These are phyloP conservation scores for Scelioninae gen. 2 DNA, from an alignment of 2,888 invertebrate genomes.

Conservation along the genomic window DNA sequence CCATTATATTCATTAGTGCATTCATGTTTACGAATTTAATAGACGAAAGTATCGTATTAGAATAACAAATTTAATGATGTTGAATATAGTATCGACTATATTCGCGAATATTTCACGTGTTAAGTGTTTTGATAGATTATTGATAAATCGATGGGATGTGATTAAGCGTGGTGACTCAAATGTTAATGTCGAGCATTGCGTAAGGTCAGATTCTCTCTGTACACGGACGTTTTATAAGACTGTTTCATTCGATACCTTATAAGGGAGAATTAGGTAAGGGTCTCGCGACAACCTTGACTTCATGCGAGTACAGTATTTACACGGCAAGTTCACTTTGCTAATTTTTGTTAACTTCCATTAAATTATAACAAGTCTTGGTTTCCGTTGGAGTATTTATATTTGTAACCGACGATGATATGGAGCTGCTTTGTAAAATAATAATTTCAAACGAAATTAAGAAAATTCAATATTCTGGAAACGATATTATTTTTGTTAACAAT, in stretches of 20 bases:
- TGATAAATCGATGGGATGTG: conserved; percentile 33
- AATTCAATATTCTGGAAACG: no score
- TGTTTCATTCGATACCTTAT: conserved; percentile 67
- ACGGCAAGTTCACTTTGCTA: conserved; percentile 42
- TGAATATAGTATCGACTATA: neutral
- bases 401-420: no score
- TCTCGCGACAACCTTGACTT: conserved; percentile 70
- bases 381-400: no score
- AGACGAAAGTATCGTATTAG: no score
- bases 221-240: conserved; percentile 56
- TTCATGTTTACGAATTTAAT: no score
- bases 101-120: conserved; percentile 4
- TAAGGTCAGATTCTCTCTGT: conserved; percentile 61
- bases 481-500: no score
- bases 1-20: no score
- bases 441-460: no score
- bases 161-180: conserved; percentile 51
- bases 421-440: no score
- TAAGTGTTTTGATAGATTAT: conserved; percentile 31
- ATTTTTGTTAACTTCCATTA: conserved; percentile 26
- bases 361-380: neutral
- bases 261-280: conserved; percentile 72
- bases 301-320: conserved; percentile 59
- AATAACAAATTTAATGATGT: neutral
- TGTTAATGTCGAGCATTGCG: conserved; percentile 60